Base-by-base conservation (phyloP, 2,113 vertebrate genomes). In the Pomatostomus ruficeps region DNA sequence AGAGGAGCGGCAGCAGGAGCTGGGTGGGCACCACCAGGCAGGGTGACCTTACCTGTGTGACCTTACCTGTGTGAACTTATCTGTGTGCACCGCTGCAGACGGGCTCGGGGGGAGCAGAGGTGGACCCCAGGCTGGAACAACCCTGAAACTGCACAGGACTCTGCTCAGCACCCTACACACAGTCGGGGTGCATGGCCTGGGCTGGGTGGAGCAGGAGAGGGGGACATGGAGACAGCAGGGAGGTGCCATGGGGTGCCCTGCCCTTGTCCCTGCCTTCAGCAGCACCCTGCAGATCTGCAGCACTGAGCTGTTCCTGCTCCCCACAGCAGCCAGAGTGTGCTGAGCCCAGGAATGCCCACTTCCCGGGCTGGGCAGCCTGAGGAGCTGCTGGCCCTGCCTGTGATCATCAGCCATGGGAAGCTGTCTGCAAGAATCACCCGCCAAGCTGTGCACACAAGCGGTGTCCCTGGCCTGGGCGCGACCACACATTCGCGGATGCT, bases 1-100 rank as follows among this genome's bases (percentile, higher is more conserved):
- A 54, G 22, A 52, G 42, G 10, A 17, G 49, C 0, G 0, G 57
- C 0, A 2, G 4, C 1, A 15, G 65, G n/a, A 52, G 31, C 59
- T 46, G 49, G 11, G 19, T 42, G 40, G 46, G 51, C 83, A 74
- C 19, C 24, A 11, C 5, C 21, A 15, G 45, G 54, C 42, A 88
- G 24, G 55, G 55, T 70, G 73, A 35, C 66, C 25, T 61, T 15
- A 8, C 31, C 49, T 23, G 7, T n/a, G n/a, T n/a, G n/a, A n/a
- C n/a, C n/a, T n/a, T n/a, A n/a, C n/a, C n/a, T n/a, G n/a, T n/a
- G n/a, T n/a, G n/a, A n/a, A n/a, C n/a, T n/a, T n/a, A n/a, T n/a
- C n/a, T n/a, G n/a, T 55, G 45, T 24, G 40, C 59, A 38, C 15
- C 14, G 7, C 66, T 43, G 20, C 46, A 43, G 24, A 7, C 0